A percentile compares a stretch with the other conserved stretches of the same genome.
Evolutionary conservation across 53 echinoderm and acorn worm species (phyloP).

Genomic region (Apostichopus leukothele): DNA sequence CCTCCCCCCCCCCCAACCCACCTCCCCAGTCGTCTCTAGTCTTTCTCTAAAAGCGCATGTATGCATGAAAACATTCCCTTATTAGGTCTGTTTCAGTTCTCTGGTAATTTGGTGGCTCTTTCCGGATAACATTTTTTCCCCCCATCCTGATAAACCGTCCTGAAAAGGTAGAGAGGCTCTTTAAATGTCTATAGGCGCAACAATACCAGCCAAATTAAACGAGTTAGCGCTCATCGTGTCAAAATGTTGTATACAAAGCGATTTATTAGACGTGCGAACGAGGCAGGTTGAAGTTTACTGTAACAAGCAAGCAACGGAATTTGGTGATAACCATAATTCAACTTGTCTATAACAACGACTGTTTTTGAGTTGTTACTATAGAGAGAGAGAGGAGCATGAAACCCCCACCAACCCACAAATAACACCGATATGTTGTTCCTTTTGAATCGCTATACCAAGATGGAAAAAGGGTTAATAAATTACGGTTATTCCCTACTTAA

Average conservation of each 20-base stretch:
- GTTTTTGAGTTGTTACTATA: not conserved
- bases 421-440: not conserved
- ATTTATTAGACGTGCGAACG: constrained; percentile 33
- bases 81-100: too few species aligned
- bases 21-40: too few species aligned
- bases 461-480: not conserved
- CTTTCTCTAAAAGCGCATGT: too few species aligned
- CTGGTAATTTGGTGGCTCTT: too few species aligned
- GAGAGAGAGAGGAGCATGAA: not conserved
- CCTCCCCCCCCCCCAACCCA: too few species aligned
- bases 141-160: too few species aligned
- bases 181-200: constrained; percentile 1
- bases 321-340: constrained; percentile 45
- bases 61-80: too few species aligned
- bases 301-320: constrained; percentile 43
- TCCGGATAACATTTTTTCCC: too few species aligned
- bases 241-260: constrained; percentile 30
- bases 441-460: not conserved
- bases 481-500: not conserved
- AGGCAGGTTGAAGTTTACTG: constrained; percentile 39
- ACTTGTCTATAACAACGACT: constrained; percentile 26
- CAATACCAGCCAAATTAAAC: constrained; percentile 2
- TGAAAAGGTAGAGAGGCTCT: not conserved
- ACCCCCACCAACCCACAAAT: not conserved
- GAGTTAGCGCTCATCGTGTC: constrained; percentile 15